Percentiles rank a stretch among this genome's conserved stretches.
phyloP scores from a whole-genome alignment of 2,797 vertebrate genomes.

The Anableps anableps region DNA sequence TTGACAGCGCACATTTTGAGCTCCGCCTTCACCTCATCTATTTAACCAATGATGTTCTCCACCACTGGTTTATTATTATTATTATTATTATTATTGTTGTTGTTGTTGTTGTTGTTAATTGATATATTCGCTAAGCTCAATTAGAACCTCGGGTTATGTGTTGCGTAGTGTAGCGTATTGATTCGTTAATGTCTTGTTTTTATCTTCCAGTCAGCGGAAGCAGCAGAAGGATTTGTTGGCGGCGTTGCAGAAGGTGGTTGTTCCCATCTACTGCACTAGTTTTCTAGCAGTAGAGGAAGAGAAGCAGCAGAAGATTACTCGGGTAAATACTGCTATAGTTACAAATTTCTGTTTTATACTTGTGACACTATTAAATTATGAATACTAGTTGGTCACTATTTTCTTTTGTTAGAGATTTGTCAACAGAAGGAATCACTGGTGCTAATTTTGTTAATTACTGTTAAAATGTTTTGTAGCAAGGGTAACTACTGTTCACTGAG shows the following conservation, averaged over 20 bases:
- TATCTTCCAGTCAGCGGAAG: conserved; percentile 89
- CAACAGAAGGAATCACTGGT: too few species aligned
- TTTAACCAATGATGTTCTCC: conserved; percentile 95
- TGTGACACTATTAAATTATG: neutral
- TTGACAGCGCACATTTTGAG: conserved; percentile 92
- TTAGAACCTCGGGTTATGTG: too few species aligned
- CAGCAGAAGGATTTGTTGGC: conserved; percentile 95
- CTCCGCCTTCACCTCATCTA: conserved; percentile 97
- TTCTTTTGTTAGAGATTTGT: neutral
- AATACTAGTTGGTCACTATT: too few species aligned
- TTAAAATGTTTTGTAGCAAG: neutral
- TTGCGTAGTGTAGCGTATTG: neutral
- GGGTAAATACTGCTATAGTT: conserved; percentile 76
- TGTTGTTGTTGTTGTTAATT: neutral
- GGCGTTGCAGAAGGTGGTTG: conserved; percentile 96
- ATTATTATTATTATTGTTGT: neutral
- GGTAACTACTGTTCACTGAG: too few species aligned
- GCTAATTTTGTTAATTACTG: neutral
- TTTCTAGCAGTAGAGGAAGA: conserved; percentile 98
- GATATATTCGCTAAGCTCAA: neutral
- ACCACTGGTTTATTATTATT: conserved; percentile 88
- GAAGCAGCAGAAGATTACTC: conserved; percentile 97
- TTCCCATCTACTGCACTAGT: conserved; percentile 98
- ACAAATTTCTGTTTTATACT: neutral
- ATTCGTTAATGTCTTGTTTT: neutral